phyloP scores from a whole-genome alignment of 2,113 vertebrate species.

The Apodemus speciosus region DNA sequence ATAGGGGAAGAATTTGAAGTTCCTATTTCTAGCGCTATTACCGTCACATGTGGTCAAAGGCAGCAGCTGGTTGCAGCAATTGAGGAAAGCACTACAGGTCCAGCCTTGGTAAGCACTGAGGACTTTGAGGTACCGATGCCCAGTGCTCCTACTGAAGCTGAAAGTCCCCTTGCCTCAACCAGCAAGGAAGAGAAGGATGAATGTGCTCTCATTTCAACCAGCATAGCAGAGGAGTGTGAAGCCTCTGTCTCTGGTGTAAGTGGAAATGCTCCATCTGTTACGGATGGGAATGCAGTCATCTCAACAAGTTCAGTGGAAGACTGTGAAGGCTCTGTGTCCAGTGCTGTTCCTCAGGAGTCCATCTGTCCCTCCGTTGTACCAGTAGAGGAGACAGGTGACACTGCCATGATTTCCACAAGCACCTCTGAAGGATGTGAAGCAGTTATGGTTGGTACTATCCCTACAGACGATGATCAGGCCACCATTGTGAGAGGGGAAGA shows the following conservation, averaged over 20 bases:
- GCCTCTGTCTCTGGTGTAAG: slow-evolving; percentile 73
- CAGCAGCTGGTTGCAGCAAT: slow-evolving; percentile 49
- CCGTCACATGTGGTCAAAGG: slow-evolving; percentile 25
- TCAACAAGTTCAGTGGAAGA: slow-evolving; percentile 85
- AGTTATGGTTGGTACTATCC: slow-evolving; percentile 70
- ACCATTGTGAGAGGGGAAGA: slow-evolving; percentile 50
- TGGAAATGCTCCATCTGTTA: background rate
- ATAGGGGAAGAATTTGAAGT: slow-evolving; percentile 84
- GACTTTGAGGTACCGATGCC: slow-evolving; percentile 81
- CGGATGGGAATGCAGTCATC: slow-evolving; percentile 79
- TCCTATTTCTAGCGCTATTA: slow-evolving; percentile 82
- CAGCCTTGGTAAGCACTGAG: slow-evolving; percentile 56
- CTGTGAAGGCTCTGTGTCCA: slow-evolving; percentile 83
- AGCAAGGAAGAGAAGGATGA: slow-evolving; percentile 86
- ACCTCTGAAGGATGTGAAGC: slow-evolving; percentile 83
- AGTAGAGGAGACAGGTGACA: slow-evolving; percentile 74
- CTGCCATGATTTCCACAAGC: slow-evolving; percentile 83
- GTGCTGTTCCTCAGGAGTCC: slow-evolving; percentile 68
- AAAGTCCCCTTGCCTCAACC: slow-evolving; percentile 72
- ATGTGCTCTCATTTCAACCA: slow-evolving; percentile 87
- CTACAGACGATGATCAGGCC: slow-evolving; percentile 67
- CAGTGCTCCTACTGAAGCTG: slow-evolving; percentile 58
- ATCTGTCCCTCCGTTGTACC: slow-evolving; percentile 37
- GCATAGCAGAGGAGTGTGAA: slow-evolving; percentile 83
- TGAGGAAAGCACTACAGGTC: slow-evolving; percentile 62